phyloP scores from a whole-genome alignment of 1,140 invertebrate genomes.

The Brachionus plicatilis region DNA sequence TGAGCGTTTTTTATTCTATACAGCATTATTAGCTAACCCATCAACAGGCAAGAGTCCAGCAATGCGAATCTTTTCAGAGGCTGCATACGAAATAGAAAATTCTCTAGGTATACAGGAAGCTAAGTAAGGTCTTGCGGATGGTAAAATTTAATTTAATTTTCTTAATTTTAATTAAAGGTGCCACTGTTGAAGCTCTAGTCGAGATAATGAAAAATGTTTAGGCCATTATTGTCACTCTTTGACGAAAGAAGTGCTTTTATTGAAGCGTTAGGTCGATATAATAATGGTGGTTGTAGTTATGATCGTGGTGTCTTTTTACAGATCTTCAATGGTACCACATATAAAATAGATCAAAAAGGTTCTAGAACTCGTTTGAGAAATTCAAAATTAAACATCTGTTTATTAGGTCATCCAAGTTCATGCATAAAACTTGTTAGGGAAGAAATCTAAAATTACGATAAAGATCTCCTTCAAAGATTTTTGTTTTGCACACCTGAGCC shows the following conservation, averaged over 20 bases:
- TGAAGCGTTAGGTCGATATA: not conserved
- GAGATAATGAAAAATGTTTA: not conserved
- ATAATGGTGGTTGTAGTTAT: not conserved
- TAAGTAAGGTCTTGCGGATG: not conserved
- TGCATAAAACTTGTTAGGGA: not conserved
- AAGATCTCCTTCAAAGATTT: not conserved
- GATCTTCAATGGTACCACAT: not conserved
- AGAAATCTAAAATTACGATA: not conserved
- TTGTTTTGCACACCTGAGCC: not conserved
- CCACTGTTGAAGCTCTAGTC: not conserved
- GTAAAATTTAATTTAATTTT: not conserved
- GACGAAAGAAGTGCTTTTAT: not conserved
- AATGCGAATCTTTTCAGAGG: not conserved
- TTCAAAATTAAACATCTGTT: not conserved
- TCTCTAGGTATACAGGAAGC: not conserved
- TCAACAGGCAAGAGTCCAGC: not conserved
- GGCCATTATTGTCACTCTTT: not conserved
- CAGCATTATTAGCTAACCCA: not conserved
- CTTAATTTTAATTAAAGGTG: not conserved
- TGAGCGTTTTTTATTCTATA: not conserved
- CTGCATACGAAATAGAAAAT: not conserved
- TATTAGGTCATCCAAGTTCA: not conserved
- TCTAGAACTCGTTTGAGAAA: not conserved
- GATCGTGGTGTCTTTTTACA: not conserved
- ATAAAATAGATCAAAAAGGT: not conserved